phyloP scores from a whole-genome alignment of 2,113 vertebrate species.

The Ammodytes marinus region DNA sequence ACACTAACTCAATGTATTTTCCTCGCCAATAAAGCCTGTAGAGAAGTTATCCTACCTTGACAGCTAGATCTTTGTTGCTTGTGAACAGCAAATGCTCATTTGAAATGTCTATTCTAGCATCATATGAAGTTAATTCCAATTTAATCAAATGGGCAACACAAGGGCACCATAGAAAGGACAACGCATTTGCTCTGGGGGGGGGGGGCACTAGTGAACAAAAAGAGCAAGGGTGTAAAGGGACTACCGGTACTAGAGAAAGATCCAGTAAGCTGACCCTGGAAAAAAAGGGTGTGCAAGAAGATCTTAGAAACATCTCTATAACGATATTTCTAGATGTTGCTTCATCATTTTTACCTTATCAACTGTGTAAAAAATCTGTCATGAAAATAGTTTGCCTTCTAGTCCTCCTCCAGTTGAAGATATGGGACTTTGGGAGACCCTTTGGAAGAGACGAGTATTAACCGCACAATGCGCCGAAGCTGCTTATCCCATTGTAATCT shows the following conservation, averaged over 20 bases:
- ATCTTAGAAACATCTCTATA: neutral
- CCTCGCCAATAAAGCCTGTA: neutral
- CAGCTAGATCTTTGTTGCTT: slow-evolving; percentile 18
- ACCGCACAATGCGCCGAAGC: slow-evolving; percentile 71
- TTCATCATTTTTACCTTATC: slow-evolving; percentile 17
- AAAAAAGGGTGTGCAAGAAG: slow-evolving; percentile 7
- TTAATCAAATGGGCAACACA: slow-evolving; percentile 20
- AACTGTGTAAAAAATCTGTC: slow-evolving; percentile 35
- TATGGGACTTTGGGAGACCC: slow-evolving; percentile 27
- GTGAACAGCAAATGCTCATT: slow-evolving; percentile 30
- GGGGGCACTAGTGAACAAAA: slow-evolving; percentile 9
- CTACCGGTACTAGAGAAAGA: slow-evolving; percentile 14
- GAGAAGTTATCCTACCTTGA: neutral
- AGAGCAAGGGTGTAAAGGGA: slow-evolving; percentile 28
- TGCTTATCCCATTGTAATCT: slow-evolving; percentile 80
- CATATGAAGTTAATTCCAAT: slow-evolving; percentile 27
- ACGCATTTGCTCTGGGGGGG: slow-evolving; percentile 32
- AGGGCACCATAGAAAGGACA: slow-evolving; percentile 35
- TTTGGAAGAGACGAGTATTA: slow-evolving; percentile 59
- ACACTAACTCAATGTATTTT: slow-evolving; percentile 24
- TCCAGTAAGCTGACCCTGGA: neutral
- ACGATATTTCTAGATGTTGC: slow-evolving; percentile 16
- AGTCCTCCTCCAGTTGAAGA: slow-evolving; percentile 20
- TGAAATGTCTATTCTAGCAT: neutral
- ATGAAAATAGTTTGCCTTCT: slow-evolving; percentile 49